A percentile compares a stretch with the other conserved stretches of the same genome.
These are phyloP conservation scores for Oreochromis spilurus DNA, from an alignment of 2,113 vertebrate genomes.

Conservation along the genomic window DNA sequence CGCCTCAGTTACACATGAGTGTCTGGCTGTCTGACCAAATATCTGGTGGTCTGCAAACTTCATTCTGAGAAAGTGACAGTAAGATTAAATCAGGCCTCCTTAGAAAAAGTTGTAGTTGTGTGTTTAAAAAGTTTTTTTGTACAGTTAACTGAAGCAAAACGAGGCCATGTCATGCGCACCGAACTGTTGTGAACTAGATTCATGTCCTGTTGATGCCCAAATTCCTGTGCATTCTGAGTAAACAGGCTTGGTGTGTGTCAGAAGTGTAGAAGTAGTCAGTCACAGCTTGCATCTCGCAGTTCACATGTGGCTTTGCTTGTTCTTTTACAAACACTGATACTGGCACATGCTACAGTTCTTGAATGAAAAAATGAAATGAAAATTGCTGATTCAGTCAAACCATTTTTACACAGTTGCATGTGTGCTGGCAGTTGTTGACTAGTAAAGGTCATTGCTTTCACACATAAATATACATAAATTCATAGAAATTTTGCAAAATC, in stretches of 20 bases:
- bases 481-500: too few relatives aligned
- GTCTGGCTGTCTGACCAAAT: background rate
- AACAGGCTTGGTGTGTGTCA: background rate
- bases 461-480: too few relatives aligned
- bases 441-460: too few relatives aligned
- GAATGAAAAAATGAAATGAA: too few relatives aligned
- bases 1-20: background rate
- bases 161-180: background rate
- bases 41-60: background rate
- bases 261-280: background rate
- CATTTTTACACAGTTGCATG: too few relatives aligned
- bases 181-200: background rate
- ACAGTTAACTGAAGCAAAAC: background rate
- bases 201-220: conserved; percentile 33
- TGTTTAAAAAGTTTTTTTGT: background rate
- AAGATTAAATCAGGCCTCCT: background rate
- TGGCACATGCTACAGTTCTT: too few relatives aligned
- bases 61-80: too few relatives aligned
- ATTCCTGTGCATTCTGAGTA: background rate
- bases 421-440: too few relatives aligned
- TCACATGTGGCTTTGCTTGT: background rate
- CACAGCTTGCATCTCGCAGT: background rate
- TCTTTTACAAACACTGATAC: background rate
- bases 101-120: background rate
- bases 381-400: too few relatives aligned